Conservation (phyloP, 2,113 vertebrate species). For the Periophthalmodon schlosseri region DNA sequence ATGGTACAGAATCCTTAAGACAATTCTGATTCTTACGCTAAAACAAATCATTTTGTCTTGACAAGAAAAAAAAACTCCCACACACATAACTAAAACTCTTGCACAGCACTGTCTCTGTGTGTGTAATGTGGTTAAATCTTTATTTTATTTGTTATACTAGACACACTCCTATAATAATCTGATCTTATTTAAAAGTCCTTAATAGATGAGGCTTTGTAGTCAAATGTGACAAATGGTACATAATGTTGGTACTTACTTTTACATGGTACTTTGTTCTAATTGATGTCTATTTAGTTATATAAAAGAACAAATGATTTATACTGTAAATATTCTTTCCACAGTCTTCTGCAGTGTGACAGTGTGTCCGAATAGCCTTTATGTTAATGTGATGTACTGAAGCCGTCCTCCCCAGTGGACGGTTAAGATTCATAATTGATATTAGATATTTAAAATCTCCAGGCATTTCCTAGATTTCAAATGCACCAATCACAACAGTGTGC, state of each 20-base stretch:
- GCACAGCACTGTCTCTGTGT: conserved; percentile 45
- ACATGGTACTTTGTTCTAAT: conserved; percentile 64
- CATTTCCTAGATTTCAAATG: conserved; percentile 17
- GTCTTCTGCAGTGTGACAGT: conserved; percentile 20
- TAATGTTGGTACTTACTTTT: conserved; percentile 69
- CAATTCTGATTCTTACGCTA: not conserved
- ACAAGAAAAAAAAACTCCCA: not conserved
- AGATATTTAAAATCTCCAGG: conserved; percentile 32
- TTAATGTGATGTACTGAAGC: conserved; percentile 38
- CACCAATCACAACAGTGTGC: not conserved
- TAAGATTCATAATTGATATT: conserved; percentile 47
- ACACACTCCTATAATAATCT: conserved; percentile 39
- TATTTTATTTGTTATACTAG: conserved; percentile 28
- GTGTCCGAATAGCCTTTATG: conserved; percentile 24
- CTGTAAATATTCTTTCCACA: conserved; percentile 46
- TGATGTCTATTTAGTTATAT: conserved; percentile 24
- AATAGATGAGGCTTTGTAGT: conserved; percentile 25
- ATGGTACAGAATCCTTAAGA: not conserved
- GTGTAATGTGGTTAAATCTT: conserved; percentile 57
- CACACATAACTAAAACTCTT: not conserved
- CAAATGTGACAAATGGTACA: conserved; percentile 66
- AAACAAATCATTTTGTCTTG: not conserved
- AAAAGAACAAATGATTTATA: conserved; percentile 24
- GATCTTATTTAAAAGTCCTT: not conserved
- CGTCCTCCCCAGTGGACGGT: conserved; percentile 17